Evolutionary conservation across 2,888 invertebrate genomes (phyloP), one percentile per base, ranked within the genome.

Genomic region (Harpalus rubripes): DNA sequence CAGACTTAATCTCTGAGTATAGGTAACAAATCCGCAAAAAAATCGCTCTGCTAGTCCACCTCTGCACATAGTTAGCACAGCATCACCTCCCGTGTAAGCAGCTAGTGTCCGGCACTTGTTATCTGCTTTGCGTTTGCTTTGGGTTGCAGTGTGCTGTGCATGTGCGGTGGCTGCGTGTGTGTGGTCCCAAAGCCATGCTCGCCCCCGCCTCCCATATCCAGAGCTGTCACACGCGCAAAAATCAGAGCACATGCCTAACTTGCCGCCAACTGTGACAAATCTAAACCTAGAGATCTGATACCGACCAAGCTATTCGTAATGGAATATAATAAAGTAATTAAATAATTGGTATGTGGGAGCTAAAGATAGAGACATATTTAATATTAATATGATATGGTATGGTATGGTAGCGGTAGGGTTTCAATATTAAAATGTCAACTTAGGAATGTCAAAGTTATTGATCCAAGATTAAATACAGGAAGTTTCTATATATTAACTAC

Each of bases 31-130:
- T 22, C 22, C 22, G 22, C 22, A 22, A 22, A 22, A 22, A 22
- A 22, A 22, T 22, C 22, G 22, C 59, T 5, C 26, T 52, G 5
- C 7, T 52, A 52, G 8, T 52, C 10, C 44, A 52, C 12, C 44
- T 16, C 10, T 44, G 32, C 39, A 2, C 68, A 63, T 63, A 68
- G 68, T 68, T 68, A 68, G 39, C 39, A 39, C 41, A 63, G 16
- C 63, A 68, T 10, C 72, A 74, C 16, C 72, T 74, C 72, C 41
- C 72, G 44, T 44, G 52, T 74, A 74, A 68, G 72, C 72, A 41
- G 44, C 41, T 44, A 74, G 44, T 74, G 72, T 74, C 72, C 72
- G 44, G 72, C 72, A 74, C 72, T 74, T 74, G 72, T 74, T 74
- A 74, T 74, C 72, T 26, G 63, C 22, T 63, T 18, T 59, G 7